Evolutionary conservation across 2,113 vertebrate genomes (phyloP).

Genomic region (Petrocephalus zakoni): DNA sequence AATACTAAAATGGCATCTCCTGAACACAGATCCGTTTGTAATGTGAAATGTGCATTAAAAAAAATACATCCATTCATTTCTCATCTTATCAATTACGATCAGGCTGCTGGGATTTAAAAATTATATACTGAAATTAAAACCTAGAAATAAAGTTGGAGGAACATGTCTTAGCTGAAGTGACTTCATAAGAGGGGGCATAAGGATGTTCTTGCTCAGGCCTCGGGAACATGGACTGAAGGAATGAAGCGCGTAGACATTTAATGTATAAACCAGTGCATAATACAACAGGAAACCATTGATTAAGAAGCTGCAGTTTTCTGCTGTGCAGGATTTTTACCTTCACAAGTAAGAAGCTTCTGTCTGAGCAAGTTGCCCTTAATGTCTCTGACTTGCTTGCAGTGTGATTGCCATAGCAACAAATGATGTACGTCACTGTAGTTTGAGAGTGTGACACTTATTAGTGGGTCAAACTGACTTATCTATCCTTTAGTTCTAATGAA

Average conservation of each 20-base stretch:
- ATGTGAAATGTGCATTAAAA: background rate
- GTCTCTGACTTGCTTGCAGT: background rate
- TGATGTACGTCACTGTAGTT: background rate
- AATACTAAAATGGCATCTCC: background rate
- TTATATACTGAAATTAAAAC: background rate
- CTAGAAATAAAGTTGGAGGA: background rate
- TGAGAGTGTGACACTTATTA: background rate
- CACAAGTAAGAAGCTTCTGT: conserved; percentile 1
- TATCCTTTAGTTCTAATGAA: background rate
- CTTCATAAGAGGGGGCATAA: background rate
- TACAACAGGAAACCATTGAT: background rate
- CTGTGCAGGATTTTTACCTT: background rate
- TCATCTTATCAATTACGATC: background rate
- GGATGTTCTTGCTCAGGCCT: too few species aligned
- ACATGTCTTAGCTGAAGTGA: background rate
- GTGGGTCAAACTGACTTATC: conserved; percentile 2
- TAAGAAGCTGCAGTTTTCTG: background rate
- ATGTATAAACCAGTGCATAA: background rate
- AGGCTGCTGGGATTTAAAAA: background rate
- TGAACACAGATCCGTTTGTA: background rate
- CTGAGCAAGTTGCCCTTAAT: background rate
- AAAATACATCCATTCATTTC: background rate
- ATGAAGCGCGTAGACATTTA: background rate
- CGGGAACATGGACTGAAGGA: background rate
- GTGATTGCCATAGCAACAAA: background rate